Evolutionary conservation across 2,888 invertebrate species (phyloP), one percentile per base, ranked within the genome.

Genomic region (Rhagophthalmus giganteus): DNA sequence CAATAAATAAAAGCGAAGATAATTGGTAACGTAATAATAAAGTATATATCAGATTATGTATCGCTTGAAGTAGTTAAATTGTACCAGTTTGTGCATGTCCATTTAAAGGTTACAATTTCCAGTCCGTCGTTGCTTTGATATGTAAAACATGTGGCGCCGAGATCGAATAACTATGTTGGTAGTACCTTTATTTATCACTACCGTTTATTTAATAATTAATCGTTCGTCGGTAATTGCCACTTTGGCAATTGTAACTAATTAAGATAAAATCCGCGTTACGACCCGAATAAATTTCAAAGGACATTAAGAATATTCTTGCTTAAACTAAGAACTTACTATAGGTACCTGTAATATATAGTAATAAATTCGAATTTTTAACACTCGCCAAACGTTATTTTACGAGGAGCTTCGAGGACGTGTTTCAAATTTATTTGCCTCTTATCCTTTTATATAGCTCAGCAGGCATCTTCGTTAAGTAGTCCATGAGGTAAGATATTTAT

Each of bases 161-260:
- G 55, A 45, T 45, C 54, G 30, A 55, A 54, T 50, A 52, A 44
- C 57, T 59, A 58, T 57, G 58, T 61, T 57, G 60, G n/a, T n/a
- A n/a, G 60, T 51, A 57, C 58, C 56, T 38, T 68, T 69, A 69
- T 68, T 69, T 69, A 70, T 69, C 62, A 52, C 67, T 60, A 57
- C 62, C 64, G 61, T 69, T 68, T 68, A 68, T 68, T 67, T 69
- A 63, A 67, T 69, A 70, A 69, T 70, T 70, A 70, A 69, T 70
- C 64, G 67, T 67, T 69, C 63, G 61, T 59, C 52, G 60, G 63
- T 68, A 70, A 69, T 69, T 70, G 65, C 66, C 61, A 65, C 50
- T 44, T 53, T 55, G 55, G 53, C 35, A 42, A 34, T 32, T 12
- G 26, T 10, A 7, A 11, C 30, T n/a, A n/a, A n/a, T n/a, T n/a